Base-by-base conservation (phyloP, 2,113 vertebrate species). In the Equus quagga region DNA sequence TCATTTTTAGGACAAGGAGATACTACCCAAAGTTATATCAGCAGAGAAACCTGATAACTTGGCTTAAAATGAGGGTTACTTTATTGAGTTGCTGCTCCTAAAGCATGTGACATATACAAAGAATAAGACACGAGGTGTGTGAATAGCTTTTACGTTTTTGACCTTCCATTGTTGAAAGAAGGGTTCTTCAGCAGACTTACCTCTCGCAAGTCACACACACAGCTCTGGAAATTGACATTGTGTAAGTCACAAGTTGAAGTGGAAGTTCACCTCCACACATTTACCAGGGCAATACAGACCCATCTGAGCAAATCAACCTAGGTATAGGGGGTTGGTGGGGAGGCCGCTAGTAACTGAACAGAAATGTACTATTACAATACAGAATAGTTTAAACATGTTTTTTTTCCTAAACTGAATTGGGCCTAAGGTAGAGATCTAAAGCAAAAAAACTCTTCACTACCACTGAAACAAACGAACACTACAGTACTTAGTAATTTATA, bases 71-170 rank as follows among this genome's bases (percentile, higher is more conserved):
- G 75, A 95, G 73, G 8, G n/a, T 96, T 10, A 62, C 92, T 98
- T 98, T 98, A 98, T 98, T 98, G 93, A 97, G 89, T 88, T 92
- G 96, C 96, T 96, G 92, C 97, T 97, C 46, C 97, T 96, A 80
- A 2, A 97, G 97, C 76, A 19, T 4, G 81, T 96, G 95, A 89
- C 93, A 96, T 94, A 60, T 46, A 78, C 62, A 97, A 97, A 98
- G 98, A 97, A 89, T 98, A 98, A 98, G 98, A 99, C 97, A 96
- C 83, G 12, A 97, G 96, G 96, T 97, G 70, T 79, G 95, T 93
- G 97, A 96, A 89, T 56, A 98, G 90, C 36, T 13, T 80, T 60
- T 85, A 92, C 11, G 41, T 3, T 23, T 97, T 97, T 33, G 96
- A 93, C 86, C 97, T 97, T 98, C 89, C 83, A 80, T 21, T 23